Conservation (phyloP, 1,140 invertebrate species). For the Polyergus mexicanus region DNA sequence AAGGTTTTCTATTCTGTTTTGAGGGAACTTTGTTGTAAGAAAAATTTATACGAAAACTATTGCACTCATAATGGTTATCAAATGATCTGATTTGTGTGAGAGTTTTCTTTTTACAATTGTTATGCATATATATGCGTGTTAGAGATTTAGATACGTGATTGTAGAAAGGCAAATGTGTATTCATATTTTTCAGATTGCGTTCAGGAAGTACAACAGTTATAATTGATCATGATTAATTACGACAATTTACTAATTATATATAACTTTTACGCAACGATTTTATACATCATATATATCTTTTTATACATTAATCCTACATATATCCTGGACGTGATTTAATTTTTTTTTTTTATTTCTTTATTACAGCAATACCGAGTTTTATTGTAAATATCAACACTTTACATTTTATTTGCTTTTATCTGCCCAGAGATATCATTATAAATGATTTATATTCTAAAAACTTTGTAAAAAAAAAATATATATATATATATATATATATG, state of each 20-base stretch:
- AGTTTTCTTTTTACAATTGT: conserved; percentile 32
- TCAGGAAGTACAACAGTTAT: neutral
- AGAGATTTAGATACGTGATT: conserved; percentile 1
- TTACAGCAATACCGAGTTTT: neutral
- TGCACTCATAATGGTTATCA: conserved; percentile 15
- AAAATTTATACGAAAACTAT: neutral
- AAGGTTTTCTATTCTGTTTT: neutral
- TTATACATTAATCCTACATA: too few species aligned
- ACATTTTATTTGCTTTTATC: neutral
- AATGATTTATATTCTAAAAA: neutral
- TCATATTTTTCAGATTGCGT: neutral
- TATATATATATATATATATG: conserved; percentile 10
- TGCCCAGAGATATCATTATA: neutral
- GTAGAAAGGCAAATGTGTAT: neutral
- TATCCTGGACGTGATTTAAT: neutral
- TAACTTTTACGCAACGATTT: neutral
- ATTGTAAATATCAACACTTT: neutral
- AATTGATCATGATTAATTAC: neutral
- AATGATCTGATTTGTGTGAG: neutral
- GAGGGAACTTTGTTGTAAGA: neutral
- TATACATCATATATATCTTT: conserved; percentile 6
- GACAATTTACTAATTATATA: neutral
- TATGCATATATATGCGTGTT: conserved; percentile 12
- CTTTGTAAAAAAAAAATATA: conserved; percentile 35
- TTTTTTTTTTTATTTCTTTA: neutral